Base-by-base conservation (phyloP, 2,888 invertebrate genomes). In the Pristionchus fissidentatus region DNA sequence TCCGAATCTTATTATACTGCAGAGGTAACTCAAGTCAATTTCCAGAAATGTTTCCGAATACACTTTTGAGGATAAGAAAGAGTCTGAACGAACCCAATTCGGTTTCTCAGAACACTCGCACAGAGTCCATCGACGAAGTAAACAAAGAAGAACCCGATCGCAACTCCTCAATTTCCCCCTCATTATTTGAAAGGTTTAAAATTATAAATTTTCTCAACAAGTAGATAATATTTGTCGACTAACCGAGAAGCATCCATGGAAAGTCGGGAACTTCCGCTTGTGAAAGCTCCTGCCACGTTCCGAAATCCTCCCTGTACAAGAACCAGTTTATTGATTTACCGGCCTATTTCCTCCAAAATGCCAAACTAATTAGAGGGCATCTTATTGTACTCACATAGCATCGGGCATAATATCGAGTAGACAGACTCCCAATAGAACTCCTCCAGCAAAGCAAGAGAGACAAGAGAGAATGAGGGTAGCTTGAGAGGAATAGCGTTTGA, bases 61-160 rank as follows among this genome's bases (percentile, higher is more conserved):
- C 10, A 15, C 29, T 62, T n/a, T 32, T 32, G 10, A n/a, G 26
- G n/a, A 70, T 43, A 10, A 70, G 22, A 4, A 15, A 22, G 7
- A 55, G 55, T 22, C 13, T 4, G 22, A 26, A 70, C 41, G 8
- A 7, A 70, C 70, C 70, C 70, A 77, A 46, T 41, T 83, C 77
- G 5, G 80, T 57, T 32, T 62, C 26, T 84, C 84, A 77, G 29
- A 22, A 77, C 49, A 46, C 19, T 32, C 49, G 75, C 75, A 19
- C 75, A 88, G 22, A 90, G 60, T 49, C 89, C 89, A 84, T 90
- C 90, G 19, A 88, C 84, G 52, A 90, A 85, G 82, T 89, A 90
- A 77, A 90, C 90, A 70, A 90, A 86, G 83, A 90, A 90, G 85
- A 90, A 89, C 26, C 90, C 89, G 82, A 85, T 22, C 15, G 75